Percentiles rank a stretch among this genome's conserved stretches.
These are phyloP conservation scores for Nematolebias whitei DNA, from an alignment of 2,113 vertebrate species.

Conservation along the genomic window DNA sequence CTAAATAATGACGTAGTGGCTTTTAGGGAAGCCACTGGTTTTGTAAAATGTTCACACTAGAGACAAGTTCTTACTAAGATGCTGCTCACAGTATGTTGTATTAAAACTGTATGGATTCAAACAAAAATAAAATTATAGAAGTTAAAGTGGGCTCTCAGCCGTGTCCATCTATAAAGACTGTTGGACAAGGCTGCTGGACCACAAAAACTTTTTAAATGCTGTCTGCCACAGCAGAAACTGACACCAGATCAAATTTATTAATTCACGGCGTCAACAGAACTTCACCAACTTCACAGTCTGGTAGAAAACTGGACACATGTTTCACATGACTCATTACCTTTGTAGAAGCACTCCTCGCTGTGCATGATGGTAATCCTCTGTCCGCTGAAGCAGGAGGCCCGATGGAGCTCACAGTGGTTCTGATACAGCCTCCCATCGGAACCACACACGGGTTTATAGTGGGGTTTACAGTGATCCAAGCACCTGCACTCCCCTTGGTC, in stretches of 20 bases:
- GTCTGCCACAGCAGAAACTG: neutral
- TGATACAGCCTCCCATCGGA: conserved; percentile 94
- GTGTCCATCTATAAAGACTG: too few species aligned
- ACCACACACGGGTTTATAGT: conserved; percentile 94
- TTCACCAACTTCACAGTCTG: neutral
- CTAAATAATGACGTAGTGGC: too few species aligned
- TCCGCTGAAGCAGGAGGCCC: conserved; percentile 87
- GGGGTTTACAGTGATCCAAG: conserved; percentile 88
- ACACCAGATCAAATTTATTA: neutral
- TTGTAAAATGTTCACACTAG: too few species aligned
- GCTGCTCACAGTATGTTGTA: too few species aligned
- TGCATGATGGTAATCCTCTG: conserved; percentile 91
- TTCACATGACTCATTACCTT: conserved; percentile 80
- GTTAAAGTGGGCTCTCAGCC: too few species aligned
- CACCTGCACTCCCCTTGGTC: conserved; percentile 87
- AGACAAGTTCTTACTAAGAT: too few species aligned
- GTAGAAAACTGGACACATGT: neutral
- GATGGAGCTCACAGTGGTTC: conserved; percentile 96
- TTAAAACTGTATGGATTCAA: too few species aligned
- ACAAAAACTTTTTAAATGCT: neutral
- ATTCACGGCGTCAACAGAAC: neutral
- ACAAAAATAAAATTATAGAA: too few species aligned
- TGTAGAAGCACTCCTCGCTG: conserved; percentile 94
- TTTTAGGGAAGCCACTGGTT: too few species aligned
- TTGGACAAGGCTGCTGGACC: too few species aligned